Evolutionary conservation across 2,888 invertebrate genomes (phyloP), one percentile per base, ranked within the genome.

Genomic region (Drosophila melanosoma): DNA sequence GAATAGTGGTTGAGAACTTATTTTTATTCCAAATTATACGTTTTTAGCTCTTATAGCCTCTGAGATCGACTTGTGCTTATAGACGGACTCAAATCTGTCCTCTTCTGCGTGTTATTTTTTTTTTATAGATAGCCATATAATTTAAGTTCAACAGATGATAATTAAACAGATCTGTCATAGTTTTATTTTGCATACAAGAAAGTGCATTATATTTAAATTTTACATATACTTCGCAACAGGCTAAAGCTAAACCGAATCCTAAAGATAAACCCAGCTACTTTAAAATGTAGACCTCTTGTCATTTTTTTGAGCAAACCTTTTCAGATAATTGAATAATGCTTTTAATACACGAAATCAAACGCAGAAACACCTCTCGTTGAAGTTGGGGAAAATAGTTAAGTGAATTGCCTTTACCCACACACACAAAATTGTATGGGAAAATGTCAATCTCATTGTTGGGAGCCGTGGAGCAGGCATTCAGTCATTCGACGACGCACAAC

Each of bases 371-470:
- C 38, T 40, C 40, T 20, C 65, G 48, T 67, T 80, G 58, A 48
- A 52, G 42, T 40, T n/a, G 59, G 23, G 26, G 10, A 23, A 54
- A 61, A 69, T 66, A 74, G 56, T 69, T 69, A 63, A 58, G 64
- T 58, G 73, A 72, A 69, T 69, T 76, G 67, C 49, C 36, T 17
- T 59, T 59, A 32, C 52, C 53, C 48, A 15, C 3, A 23, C 3
- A 23, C 35, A 17, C 20, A 6, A 40, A 35, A 67, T 76, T 76
- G 60, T 65, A 83, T 85, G 89, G 66, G 89, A 89, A 84, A 84
- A 80, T 82, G 67, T 74, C 89, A 87, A 89, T 81, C 82, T 82
- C 85, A 76, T 87, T 87, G 71, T 76, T 85, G 71, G 67, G 60
- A 69, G 74, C 71, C 69, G 76, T 64, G 61, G 76, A 67, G 59